phyloP scores from a whole-genome alignment of 2,113 vertebrate species.

The Mormyrus iriodes region DNA sequence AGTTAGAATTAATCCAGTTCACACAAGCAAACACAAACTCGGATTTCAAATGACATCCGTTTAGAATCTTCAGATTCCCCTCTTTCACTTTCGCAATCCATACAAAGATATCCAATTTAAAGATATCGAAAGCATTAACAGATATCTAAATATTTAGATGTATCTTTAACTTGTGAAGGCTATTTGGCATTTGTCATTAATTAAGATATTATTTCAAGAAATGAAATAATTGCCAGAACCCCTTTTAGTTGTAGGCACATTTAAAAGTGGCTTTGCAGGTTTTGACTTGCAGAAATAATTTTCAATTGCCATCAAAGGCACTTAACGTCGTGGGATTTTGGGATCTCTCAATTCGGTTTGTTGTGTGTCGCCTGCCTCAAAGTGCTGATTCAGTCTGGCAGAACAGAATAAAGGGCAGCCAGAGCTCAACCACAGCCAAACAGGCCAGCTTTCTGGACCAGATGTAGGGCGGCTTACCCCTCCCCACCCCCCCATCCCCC shows the following conservation, averaged over 20 bases:
- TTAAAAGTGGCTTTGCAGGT: background rate
- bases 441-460: conserved; percentile 35
- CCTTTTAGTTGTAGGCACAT: background rate
- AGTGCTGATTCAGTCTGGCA: background rate
- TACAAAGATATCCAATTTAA: background rate
- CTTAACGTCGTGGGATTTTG: background rate
- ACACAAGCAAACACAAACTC: background rate
- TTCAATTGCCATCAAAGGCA: background rate
- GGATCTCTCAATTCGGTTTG: background rate
- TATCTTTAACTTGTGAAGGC: background rate
- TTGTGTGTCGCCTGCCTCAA: background rate
- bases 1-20: background rate
- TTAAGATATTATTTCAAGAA: background rate
- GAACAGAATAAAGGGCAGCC: conserved; percentile 21
- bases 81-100: background rate
- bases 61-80: background rate
- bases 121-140: background rate
- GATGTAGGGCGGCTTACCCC: conserved; percentile 33
- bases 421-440: conserved; percentile 41
- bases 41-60: background rate
- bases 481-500: background rate
- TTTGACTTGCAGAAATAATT: background rate
- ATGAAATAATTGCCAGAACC: background rate
- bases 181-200: background rate
- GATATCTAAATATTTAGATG: background rate